Evolutionary conservation across 92 coral and sea anemone genomes (phyloP), one percentile per base, ranked within the genome.

Genomic region (Hydrozoanthus gracilis): DNA sequence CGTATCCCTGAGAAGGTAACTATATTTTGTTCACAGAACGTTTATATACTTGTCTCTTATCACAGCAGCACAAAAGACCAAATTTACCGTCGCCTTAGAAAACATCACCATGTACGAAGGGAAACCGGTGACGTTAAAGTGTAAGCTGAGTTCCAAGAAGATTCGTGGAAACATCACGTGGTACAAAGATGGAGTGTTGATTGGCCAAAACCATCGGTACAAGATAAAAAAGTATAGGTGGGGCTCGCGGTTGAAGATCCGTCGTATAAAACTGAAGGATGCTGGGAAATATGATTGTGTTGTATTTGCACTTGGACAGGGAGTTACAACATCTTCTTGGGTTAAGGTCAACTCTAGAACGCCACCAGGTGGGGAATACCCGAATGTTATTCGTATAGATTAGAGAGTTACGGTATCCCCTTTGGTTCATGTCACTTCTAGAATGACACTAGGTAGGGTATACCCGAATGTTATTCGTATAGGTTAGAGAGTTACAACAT

Each of bases 211-310:
- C 7, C 90, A 89, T 78, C 88, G 87, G 48, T 92, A 86, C 91
- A 90, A 92, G 77, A 82, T 86, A 14, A 88, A 46, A 12, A 46
- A 18, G 8, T 89, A 70, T 84, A 86, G 61, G 55, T 94, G 98
- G 98, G 98, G 98, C 44, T 95, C 99, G 15, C 82, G 98, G 87
- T 84, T 97, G 49, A 93, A 88, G 71, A 94, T 97, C 67, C 93
- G 98, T 20, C 93, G 92, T 17, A 87, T 93, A 9, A 87, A 85
- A 67, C 68, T 61, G 48, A 62, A 65, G 66, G 98, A 97, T 77
- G 92, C 98, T 76, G 99, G 99, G 71, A 92, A 78, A 68, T 97
- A 61, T 82, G 82, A 90, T 76, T 97, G 99, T 48, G 76, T 86
- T 14, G 93, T 92, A 11, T 66, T 68, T 35, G 79, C 83, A n/a